These are phyloP conservation scores for Danaus plexippus DNA, from an alignment of 1,140 invertebrate genomes.

Conservation along the genomic window DNA sequence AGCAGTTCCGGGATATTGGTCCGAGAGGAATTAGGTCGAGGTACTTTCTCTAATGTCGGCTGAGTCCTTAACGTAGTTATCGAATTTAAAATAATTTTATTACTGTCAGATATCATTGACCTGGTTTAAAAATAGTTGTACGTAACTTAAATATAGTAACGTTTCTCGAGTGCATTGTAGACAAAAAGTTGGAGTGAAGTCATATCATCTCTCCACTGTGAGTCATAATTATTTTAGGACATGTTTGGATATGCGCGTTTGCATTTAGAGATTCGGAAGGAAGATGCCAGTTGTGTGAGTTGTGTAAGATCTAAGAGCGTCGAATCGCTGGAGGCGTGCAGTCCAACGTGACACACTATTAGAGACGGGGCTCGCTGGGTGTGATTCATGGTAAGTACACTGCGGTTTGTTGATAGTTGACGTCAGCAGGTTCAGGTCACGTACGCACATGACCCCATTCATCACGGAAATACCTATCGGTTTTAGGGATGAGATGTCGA, in stretches of 20 bases:
- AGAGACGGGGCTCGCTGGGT: slow-evolving; percentile 12
- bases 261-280: slow-evolving; percentile 46
- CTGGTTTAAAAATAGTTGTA: no score
- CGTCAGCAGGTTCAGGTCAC: slow-evolving; percentile 38
- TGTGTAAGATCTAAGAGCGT: slow-evolving; percentile 44
- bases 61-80: no score
- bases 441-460: slow-evolving; percentile 31
- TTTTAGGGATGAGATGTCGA: not conserved
- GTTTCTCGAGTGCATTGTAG: no score
- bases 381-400: slow-evolving; percentile 36
- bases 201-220: not conserved
- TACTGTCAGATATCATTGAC: no score
- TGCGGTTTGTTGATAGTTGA: slow-evolving; percentile 36
- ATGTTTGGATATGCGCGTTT: not conserved
- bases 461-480: not conserved
- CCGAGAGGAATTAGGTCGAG: slow-evolving; percentile 51
- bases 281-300: slow-evolving; percentile 36
- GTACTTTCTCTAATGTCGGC: slow-evolving; percentile 6
- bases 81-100: no score
- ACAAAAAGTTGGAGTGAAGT: no score
- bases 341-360: slow-evolving; percentile 40
- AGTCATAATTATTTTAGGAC: no score
- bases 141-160: no score
- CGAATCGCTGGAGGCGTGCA: slow-evolving; percentile 18
- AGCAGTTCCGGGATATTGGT: slow-evolving; percentile 49